Evolutionary conservation across 2,797 vertebrate genomes (phyloP).

Genomic region (Synanceia verrucosa): DNA sequence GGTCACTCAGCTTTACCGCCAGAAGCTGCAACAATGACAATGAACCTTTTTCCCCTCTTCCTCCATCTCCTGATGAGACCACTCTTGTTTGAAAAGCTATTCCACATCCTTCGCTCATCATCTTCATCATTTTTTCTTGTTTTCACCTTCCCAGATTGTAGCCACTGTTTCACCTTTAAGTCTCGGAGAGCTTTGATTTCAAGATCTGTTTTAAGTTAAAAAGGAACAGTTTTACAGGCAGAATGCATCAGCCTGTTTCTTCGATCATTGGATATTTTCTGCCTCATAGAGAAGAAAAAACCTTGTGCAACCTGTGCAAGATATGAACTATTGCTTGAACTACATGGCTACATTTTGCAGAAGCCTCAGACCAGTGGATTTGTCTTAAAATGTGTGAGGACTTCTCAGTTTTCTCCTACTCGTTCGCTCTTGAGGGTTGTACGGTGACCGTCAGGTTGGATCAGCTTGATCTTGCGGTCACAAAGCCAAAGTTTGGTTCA

Average conservation of each 20-base stretch:
- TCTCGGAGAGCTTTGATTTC: neutral
- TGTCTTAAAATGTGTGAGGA: neutral
- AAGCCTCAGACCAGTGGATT: slow-evolving; percentile 1
- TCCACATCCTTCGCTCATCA: neutral
- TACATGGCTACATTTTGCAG: neutral
- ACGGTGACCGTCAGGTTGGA: neutral
- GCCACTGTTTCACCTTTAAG: neutral
- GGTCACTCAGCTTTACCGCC: slow-evolving; percentile 72
- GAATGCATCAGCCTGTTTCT: slow-evolving; percentile 11
- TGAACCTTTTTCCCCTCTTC: neutral
- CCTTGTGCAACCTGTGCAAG: neutral
- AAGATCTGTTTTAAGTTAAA: neutral
- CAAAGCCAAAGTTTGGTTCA: slow-evolving; percentile 49
- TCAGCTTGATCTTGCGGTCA: slow-evolving; percentile 9
- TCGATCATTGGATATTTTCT: neutral
- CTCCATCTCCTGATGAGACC: neutral
- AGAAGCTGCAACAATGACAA: slow-evolving; percentile 58
- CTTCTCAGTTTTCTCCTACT: neutral
- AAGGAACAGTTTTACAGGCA: neutral
- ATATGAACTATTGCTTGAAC: neutral
- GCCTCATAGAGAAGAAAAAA: slow-evolving; percentile 6
- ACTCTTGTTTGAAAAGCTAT: neutral
- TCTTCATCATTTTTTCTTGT: neutral
- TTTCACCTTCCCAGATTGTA: neutral
- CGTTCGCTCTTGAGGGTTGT: neutral